These are phyloP conservation scores for Hippotragus niger DNA, from an alignment of 2,113 vertebrate genomes.

Conservation along the genomic window DNA sequence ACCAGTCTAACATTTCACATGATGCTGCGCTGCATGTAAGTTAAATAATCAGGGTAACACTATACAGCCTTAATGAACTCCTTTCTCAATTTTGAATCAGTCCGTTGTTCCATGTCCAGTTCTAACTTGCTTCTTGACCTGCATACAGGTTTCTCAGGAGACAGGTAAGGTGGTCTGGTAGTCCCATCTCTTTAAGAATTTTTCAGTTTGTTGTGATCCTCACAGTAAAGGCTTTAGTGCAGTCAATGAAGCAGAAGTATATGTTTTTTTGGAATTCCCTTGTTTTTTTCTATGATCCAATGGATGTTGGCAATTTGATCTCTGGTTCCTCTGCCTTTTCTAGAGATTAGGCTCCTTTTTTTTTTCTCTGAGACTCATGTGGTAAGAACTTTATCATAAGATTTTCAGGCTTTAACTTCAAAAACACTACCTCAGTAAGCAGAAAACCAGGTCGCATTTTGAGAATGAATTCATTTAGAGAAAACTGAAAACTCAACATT, in stretches of 20 bases:
- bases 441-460: background rate
- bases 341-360: background rate
- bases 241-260: background rate
- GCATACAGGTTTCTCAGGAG: background rate
- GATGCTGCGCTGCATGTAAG: background rate
- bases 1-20: background rate
- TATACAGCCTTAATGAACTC: background rate
- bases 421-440: conserved; percentile 7
- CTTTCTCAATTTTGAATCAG: background rate
- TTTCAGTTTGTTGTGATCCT: background rate
- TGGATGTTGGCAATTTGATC: background rate
- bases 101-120: background rate
- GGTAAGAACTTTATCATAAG: background rate
- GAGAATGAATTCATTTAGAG: conserved; percentile 11
- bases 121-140: background rate
- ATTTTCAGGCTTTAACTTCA: conserved; percentile 21
- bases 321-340: background rate
- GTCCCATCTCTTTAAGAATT: background rate
- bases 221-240: background rate
- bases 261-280: background rate
- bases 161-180: background rate
- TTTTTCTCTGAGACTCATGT: background rate
- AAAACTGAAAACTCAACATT: conserved; percentile 6
- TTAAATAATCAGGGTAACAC: background rate
- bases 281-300: background rate